Conservation (phyloP, 1,140 invertebrate genomes). For the Achatina immaculata region DNA sequence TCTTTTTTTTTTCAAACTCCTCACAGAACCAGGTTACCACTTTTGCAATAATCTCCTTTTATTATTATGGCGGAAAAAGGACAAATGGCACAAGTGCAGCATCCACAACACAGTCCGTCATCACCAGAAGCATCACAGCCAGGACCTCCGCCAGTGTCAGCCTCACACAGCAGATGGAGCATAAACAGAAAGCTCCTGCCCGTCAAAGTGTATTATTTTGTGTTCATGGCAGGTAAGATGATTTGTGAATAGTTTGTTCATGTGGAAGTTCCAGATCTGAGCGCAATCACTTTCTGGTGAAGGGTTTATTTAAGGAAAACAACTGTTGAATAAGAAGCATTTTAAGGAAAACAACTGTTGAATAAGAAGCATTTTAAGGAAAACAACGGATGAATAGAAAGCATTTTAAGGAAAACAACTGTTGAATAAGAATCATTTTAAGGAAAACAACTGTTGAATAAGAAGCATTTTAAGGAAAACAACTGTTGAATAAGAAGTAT, state of each 20-base stretch:
- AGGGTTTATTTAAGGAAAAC: too few species aligned
- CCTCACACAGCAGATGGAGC: neutral
- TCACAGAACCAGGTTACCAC: neutral
- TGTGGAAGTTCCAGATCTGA: neutral
- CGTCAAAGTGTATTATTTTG: conserved; percentile 89
- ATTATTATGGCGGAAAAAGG: conserved; percentile 16
- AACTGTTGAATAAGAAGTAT: too few species aligned
- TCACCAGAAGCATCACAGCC: neutral
- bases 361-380: too few species aligned
- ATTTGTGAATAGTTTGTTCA: too few species aligned
- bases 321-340: too few species aligned
- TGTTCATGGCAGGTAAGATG: conserved; percentile 87
- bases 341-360: too few species aligned
- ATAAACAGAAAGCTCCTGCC: conserved; percentile 84
- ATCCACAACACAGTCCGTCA: conserved; percentile 24
- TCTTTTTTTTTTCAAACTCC: neutral
- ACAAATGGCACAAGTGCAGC: conserved; percentile 28
- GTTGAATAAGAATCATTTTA: too few species aligned
- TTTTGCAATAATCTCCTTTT: neutral
- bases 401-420: too few species aligned
- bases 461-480: too few species aligned
- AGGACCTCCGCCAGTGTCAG: neutral
- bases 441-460: too few species aligned
- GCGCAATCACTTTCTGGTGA: too few species aligned
- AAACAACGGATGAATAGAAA: too few species aligned